These are phyloP conservation scores for Pseudomugil gertrudae DNA, from an alignment of 2,797 vertebrate genomes.

Conservation along the genomic window DNA sequence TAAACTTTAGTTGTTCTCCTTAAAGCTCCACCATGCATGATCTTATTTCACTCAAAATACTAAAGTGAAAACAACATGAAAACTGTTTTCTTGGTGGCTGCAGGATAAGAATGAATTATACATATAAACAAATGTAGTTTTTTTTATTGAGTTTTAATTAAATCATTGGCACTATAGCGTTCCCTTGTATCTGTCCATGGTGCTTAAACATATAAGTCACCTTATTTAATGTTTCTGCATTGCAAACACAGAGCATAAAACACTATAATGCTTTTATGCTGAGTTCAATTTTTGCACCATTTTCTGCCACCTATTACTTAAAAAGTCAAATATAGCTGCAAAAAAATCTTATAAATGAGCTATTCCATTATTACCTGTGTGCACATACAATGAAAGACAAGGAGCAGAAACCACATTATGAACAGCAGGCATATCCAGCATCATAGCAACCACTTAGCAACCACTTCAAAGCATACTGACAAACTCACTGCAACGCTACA, in stretches of 20 bases:
- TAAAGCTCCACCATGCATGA: neutral
- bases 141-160: neutral
- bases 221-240: neutral
- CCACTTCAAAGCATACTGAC: neutral
- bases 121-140: neutral
- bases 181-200: constrained; percentile 19
- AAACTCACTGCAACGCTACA: too few relatives aligned
- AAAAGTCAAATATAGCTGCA: neutral
- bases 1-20: neutral
- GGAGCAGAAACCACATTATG: neutral
- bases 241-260: neutral
- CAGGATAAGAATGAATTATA: neutral
- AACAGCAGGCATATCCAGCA: too few relatives aligned
- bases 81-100: neutral
- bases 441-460: neutral
- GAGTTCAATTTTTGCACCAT: neutral
- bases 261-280: neutral
- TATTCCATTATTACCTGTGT: neutral
- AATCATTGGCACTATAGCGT: neutral
- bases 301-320: neutral
- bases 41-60: neutral
- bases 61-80: neutral
- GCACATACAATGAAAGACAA: neutral
- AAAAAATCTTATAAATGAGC: neutral
- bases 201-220: constrained; percentile 15